phyloP scores from a whole-genome alignment of 1,140 invertebrate species.

The Brachionus manjavacas region DNA sequence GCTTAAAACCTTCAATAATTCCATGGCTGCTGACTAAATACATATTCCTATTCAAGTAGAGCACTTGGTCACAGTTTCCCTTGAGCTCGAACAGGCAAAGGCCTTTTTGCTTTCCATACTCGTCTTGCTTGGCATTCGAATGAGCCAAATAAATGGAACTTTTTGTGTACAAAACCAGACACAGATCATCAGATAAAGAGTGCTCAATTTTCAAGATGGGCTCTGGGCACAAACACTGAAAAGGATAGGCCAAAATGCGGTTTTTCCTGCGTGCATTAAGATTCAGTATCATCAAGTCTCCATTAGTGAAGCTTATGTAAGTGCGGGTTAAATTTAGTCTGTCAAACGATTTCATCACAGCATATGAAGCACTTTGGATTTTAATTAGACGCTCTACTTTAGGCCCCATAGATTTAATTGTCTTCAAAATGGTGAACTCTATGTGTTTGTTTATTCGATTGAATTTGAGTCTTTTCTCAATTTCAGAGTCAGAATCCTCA shows the following conservation, averaged over 20 bases:
- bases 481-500: neutral
- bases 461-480: neutral
- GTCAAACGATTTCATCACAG: neutral
- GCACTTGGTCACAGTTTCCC: neutral
- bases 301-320: neutral
- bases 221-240: neutral
- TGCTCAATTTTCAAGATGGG: neutral
- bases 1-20: neutral
- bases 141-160: neutral
- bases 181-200: neutral
- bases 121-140: neutral
- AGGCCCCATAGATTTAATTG: neutral
- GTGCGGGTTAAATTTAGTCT: neutral
- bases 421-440: neutral
- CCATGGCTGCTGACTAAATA: neutral
- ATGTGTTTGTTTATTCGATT: neutral
- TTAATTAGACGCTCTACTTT: neutral
- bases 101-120: neutral
- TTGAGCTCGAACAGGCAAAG: neutral
- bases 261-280: neutral
- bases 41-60: neutral
- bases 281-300: neutral
- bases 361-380: neutral
- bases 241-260: neutral
- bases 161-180: neutral